These are phyloP conservation scores for Beaufortia kweichowensis DNA, from an alignment of 2,113 vertebrate genomes.

Conservation along the genomic window DNA sequence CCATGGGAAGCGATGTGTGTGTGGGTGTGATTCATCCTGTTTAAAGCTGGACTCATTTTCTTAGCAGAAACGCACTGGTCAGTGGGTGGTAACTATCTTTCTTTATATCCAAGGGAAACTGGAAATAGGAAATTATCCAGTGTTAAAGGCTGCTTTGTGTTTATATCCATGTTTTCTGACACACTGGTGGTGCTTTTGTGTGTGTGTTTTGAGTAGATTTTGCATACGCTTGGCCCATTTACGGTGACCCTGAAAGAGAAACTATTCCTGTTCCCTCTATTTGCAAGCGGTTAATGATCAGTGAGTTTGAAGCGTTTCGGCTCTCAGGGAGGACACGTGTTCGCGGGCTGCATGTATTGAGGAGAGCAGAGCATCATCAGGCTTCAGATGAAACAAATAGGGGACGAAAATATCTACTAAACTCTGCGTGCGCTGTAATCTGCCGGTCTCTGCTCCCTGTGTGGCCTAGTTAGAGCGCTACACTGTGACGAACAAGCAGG, in stretches of 20 bases:
- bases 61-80: slow-evolving; percentile 6
- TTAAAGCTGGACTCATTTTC: background rate
- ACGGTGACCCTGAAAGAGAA: slow-evolving; percentile 38
- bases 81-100: slow-evolving; percentile 28
- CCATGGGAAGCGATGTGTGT: slow-evolving; percentile 26
- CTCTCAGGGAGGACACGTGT: slow-evolving; percentile 35
- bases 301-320: slow-evolving; percentile 15
- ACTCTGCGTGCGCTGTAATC: slow-evolving; percentile 10
- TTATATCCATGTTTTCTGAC: slow-evolving; percentile 5
- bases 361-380: slow-evolving; percentile 25
- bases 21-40: slow-evolving; percentile 37
- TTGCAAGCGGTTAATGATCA: slow-evolving; percentile 35
- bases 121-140: background rate
- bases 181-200: background rate
- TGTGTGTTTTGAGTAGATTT: slow-evolving; percentile 12
- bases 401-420: slow-evolving; percentile 39
- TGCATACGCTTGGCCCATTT: slow-evolving; percentile 29
- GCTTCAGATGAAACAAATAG: slow-evolving; percentile 44
- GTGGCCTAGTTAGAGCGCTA: slow-evolving; percentile 47
- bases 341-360: background rate
- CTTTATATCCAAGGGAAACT: background rate
- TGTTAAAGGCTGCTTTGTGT: background rate
- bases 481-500: background rate
- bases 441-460: slow-evolving; percentile 26
- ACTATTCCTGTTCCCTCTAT: slow-evolving; percentile 34